Base-by-base conservation (phyloP, 2,888 invertebrate genomes). In the Apotomis betuletana region DNA sequence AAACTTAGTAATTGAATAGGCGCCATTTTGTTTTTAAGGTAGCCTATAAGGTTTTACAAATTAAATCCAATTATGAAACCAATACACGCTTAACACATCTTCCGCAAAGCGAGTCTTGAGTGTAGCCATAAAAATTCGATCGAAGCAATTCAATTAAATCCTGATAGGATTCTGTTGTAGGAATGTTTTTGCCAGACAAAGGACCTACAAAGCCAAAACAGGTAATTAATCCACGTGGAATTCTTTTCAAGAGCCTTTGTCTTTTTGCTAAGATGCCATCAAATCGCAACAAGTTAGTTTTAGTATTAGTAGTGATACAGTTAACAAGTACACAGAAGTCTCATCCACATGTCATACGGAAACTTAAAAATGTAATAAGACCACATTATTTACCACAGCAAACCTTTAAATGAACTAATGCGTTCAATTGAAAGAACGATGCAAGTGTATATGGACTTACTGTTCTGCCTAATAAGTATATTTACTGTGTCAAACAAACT, bases 221-320 rank as follows among this genome's bases (percentile, higher is more conserved):
- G 87, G 88, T 88, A 88, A 89, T 89, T 89, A 89, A 88, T 88
- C 89, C 87, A 83, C 76, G 79, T 79, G 85, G 88, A 87, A 89
- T 89, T 89, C 88, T 89, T 88, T 86, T 82, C 81, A 70, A 68
- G 49, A 52, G 54, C 51, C 64, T 60, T 67, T 73, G 75, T 71
- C 74, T 69, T 63, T 70, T 69, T 54, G 54, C 70, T 70, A 72
- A 67, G 69, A 74, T 73, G 67, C 70, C 74, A 73, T 77, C 67
- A 77, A 71, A 75, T 73, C 69, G 64, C 54, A 67, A 63, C 62
- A 68, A 72, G 58, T 72, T 38, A 72, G 63, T 72, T 63, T 68
- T 62, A 68, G 36, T 68, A 63, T 61, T 27, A 15, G 44, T 58
- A 15, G 15, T 0, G 15, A 1, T 15, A 58, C 58, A 68, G 38